These are phyloP conservation scores for Drosophila birchii DNA, from an alignment of 2,888 invertebrate species.

Conservation along the genomic window DNA sequence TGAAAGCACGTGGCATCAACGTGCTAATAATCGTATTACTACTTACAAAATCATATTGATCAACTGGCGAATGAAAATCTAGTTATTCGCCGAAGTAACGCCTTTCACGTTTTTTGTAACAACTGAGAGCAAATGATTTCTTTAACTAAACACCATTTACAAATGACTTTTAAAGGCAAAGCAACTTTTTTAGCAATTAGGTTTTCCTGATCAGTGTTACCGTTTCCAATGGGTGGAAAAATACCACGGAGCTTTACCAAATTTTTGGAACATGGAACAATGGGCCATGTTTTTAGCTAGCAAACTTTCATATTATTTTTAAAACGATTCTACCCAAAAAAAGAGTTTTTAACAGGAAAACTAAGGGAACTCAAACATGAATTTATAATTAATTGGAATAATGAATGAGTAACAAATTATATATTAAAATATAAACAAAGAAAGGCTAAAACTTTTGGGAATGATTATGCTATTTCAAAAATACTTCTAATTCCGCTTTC, in stretches of 20 bases:
- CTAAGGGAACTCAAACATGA: too few species aligned
- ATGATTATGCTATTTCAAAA: background rate
- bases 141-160: background rate
- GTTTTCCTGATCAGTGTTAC: background rate
- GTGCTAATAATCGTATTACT: background rate
- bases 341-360: background rate
- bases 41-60: background rate
- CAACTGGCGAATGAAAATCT: background rate
- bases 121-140: background rate
- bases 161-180: background rate
- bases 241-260: background rate
- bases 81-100: background rate
- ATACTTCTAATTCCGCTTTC: background rate
- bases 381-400: background rate
- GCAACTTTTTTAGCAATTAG: background rate
- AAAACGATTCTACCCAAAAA: background rate
- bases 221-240: accelerated
- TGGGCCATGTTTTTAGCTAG: background rate
- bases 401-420: background rate
- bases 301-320: background rate
- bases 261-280: background rate
- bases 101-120: background rate
- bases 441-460: background rate
- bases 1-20: background rate
- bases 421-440: background rate